These are phyloP conservation scores for Aldrovandia affinis DNA, from an alignment of 2,797 vertebrate genomes.

Conservation along the genomic window DNA sequence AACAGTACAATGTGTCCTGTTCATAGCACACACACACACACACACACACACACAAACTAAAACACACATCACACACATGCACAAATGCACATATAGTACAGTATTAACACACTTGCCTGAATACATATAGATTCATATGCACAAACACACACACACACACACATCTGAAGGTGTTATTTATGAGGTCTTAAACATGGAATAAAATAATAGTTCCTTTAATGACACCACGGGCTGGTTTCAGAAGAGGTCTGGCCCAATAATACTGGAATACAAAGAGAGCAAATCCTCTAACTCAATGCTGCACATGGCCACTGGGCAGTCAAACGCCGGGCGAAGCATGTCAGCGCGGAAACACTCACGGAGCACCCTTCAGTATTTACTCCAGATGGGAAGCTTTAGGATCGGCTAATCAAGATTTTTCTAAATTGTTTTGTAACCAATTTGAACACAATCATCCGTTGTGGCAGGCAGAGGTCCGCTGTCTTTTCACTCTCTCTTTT, in stretches of 20 bases:
- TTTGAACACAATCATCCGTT: constrained; percentile 29
- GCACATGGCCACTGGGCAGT: constrained; percentile 1
- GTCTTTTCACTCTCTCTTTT: neutral
- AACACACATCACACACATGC: neutral
- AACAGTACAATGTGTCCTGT: no score
- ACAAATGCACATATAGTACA: neutral
- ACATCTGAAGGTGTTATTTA: no score
- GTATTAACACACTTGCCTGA: neutral
- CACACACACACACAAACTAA: neutral
- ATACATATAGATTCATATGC: constrained; percentile 45
- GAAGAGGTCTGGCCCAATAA: neutral
- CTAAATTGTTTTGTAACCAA: constrained; percentile 25
- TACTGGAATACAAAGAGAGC: neutral
- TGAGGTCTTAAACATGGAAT: neutral
- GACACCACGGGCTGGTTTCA: neutral
- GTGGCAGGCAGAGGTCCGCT: constrained; percentile 18
- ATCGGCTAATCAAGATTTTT: neutral
- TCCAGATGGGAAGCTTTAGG: constrained; percentile 20
- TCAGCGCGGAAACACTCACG: constrained; percentile 23
- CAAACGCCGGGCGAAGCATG: neutral
- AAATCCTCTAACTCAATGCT: neutral
- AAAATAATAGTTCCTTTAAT: no score
- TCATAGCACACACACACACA: neutral
- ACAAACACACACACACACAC: constrained; percentile 24
- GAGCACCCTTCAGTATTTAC: constrained; percentile 3